Conservation (phyloP, 1,140 invertebrate species). For the Hesperophylax magnus region DNA sequence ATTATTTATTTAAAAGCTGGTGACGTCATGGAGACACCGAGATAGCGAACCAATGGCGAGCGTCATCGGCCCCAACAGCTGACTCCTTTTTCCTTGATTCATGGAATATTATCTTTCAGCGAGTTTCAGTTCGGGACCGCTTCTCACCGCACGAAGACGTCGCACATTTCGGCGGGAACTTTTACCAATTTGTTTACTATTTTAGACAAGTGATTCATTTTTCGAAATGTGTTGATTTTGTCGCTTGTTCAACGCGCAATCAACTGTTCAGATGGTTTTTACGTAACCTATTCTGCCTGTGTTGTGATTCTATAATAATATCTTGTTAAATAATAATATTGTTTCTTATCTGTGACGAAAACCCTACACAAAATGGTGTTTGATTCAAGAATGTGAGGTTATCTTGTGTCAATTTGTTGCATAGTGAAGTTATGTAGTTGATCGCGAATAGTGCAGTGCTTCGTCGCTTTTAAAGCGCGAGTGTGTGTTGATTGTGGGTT, state of each 20-base stretch:
- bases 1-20: constrained; percentile 1
- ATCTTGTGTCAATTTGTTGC: constrained; percentile 8
- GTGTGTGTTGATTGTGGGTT: neutral
- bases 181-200: constrained; percentile 11
- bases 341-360: too few relatives aligned
- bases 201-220: neutral
- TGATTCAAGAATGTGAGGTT: constrained; percentile 1
- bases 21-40: constrained; percentile 12
- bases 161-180: neutral
- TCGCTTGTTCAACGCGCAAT: too few relatives aligned
- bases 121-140: neutral
- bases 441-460: neutral
- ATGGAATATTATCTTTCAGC: constrained; percentile 8
- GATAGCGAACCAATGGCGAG: constrained; percentile 1
- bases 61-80: constrained; percentile 20
- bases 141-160: neutral
- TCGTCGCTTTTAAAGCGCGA: neutral
- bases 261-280: too few relatives aligned
- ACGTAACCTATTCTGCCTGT: too few relatives aligned
- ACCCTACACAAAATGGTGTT: too few relatives aligned
- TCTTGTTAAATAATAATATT: too few relatives aligned
- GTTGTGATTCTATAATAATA: too few relatives aligned
- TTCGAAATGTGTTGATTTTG: neutral
- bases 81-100: constrained; percentile 35
- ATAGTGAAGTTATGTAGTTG: constrained; percentile 1